Evolutionary conservation across 2,888 invertebrate species (phyloP), one percentile per base, ranked within the genome.

Genomic region (Orchestes rusci): DNA sequence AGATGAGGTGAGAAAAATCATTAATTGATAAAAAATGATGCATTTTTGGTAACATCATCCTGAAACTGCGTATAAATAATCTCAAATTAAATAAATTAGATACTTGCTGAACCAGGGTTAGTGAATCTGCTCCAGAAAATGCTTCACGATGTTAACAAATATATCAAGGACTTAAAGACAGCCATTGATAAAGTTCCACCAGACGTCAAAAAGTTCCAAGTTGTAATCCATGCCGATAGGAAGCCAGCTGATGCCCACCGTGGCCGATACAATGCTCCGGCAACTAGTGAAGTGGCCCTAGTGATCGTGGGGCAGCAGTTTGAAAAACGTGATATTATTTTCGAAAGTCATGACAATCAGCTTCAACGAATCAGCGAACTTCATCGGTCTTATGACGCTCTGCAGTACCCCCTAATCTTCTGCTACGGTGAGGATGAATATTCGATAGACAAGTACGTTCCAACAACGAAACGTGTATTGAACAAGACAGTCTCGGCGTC

Each of bases 341-440:
- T 30, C 10, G 7, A 23, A 5, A 30, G 30, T 13, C 30, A 30
- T 30, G 30, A 12, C 12, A 30, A 30, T n/a, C 7, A 12, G 12
- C 13, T 30, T 10, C 7, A 13, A 30, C 12, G 31, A 4, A 37
- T 61, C 16, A 31, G 34, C 29, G 59, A 63, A 50, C 59, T 55
- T 15, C 61, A 63, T 39, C 54, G 59, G 17, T 56, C 56, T 37
- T 65, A 60, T 45, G 63, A 69, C 45, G 57, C 66, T 16, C 54
- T 68, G 34, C 60, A 64, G 51, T 69, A 70, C 52, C 56, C 56
- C 15, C 30, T 56, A 13, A 42, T 57, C 27, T 59, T 59, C 45
- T 55, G 53, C 42, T 44, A 45, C 49, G 55, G 53, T 36, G 54
- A 56, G 10, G 10, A 23, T 10, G 23, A 10, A 7, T 23, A 23